These are phyloP conservation scores for Tiliqua scincoides DNA, from an alignment of 2,113 vertebrate species.

Conservation along the genomic window DNA sequence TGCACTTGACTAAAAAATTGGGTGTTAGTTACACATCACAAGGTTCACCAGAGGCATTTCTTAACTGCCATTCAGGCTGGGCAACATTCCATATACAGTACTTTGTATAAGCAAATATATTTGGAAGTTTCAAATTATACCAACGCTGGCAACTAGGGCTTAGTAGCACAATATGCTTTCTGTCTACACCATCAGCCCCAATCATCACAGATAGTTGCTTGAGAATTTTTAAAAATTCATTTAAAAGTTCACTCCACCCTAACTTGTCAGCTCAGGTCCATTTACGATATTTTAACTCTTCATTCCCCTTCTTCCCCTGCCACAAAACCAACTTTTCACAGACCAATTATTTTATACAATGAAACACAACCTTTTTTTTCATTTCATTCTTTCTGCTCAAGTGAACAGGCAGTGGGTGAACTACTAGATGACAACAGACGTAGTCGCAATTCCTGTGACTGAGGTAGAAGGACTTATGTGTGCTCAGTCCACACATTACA, in stretches of 20 bases:
- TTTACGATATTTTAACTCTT: not conserved
- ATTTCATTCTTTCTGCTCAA: not conserved
- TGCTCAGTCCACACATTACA: too few species aligned
- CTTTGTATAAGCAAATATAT: slow-evolving; percentile 60
- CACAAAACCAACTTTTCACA: too few species aligned
- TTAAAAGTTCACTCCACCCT: not conserved
- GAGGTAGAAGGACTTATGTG: not conserved
- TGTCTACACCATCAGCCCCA: not conserved
- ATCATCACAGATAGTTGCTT: not conserved
- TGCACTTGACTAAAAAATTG: slow-evolving; percentile 64
- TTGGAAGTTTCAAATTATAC: slow-evolving; percentile 60
- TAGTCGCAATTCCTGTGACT: not conserved
- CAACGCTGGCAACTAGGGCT: slow-evolving; percentile 47
- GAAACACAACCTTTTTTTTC: not conserved
- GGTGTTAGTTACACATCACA: slow-evolving; percentile 67
- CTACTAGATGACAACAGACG: not conserved
- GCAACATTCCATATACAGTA: slow-evolving; percentile 63
- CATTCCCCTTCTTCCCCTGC: not conserved
- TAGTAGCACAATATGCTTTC: not conserved
- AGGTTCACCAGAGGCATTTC: slow-evolving; percentile 59
- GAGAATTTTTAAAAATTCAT: not conserved
- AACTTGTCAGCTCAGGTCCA: not conserved
- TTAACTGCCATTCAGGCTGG: slow-evolving; percentile 62
- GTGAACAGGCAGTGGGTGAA: too few species aligned
- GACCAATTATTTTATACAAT: not conserved